Evolutionary conservation across 2,797 vertebrate genomes (phyloP).

Genomic region (Diceros bicornis): DNA sequence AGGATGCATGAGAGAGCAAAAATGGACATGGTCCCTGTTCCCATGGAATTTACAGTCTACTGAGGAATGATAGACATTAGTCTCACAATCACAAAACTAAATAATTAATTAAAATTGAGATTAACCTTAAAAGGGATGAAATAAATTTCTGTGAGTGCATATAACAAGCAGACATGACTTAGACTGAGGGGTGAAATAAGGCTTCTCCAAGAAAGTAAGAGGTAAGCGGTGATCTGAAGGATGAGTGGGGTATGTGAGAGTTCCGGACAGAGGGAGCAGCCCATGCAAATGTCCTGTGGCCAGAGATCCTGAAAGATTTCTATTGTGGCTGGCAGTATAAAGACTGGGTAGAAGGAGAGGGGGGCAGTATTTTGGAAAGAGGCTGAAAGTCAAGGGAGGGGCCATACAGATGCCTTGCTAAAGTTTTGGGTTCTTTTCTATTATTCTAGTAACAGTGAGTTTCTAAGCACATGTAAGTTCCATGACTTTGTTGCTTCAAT

Average conservation of each 20-base stretch:
- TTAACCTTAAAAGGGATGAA: not conserved
- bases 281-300: not conserved
- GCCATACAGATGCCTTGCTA: not conserved
- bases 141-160: not conserved
- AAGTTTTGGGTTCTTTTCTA: not conserved
- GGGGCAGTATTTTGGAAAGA: not conserved
- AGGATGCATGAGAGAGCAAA: not conserved
- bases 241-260: not conserved
- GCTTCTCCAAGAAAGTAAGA: not conserved
- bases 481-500: not conserved
- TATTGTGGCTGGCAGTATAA: not conserved
- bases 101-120: slow-evolving; percentile 20
- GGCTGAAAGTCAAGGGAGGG: not conserved
- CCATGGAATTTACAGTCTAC: not conserved
- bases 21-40: not conserved
- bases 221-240: not conserved
- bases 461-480: not conserved
- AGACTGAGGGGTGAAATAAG: not conserved
- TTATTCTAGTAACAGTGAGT: not conserved
- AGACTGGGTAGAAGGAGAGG: not conserved
- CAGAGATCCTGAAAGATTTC: not conserved
- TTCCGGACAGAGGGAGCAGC: too few relatives aligned
- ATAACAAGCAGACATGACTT: not conserved
- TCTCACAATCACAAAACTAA: slow-evolving; percentile 17
- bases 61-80: not conserved